phyloP scores from a whole-genome alignment of 2,113 vertebrate genomes.

The Trochalopteron elliotii region DNA sequence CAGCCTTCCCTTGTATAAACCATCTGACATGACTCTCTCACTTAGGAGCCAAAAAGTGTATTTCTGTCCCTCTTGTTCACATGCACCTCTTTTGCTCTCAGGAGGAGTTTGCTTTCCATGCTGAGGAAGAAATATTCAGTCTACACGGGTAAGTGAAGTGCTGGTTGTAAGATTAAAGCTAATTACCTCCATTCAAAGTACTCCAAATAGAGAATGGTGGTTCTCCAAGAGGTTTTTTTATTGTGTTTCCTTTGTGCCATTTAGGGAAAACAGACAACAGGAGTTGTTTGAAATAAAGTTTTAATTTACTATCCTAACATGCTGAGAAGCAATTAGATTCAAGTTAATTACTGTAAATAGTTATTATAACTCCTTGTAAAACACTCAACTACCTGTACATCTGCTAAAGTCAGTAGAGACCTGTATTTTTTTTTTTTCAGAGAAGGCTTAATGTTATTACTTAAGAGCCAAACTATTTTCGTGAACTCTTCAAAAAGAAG shows the following conservation, averaged over 20 bases:
- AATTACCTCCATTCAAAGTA: background rate
- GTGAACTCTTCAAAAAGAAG: background rate
- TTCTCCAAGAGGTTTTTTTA: background rate
- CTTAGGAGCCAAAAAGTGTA: background rate
- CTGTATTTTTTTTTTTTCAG: background rate
- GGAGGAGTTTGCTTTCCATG: background rate
- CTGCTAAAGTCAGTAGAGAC: background rate
- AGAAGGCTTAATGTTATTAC: background rate
- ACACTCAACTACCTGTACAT: constrained; percentile 28
- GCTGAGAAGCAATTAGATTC: constrained; percentile 55
- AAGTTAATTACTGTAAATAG: constrained; percentile 50
- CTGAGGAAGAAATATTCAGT: background rate
- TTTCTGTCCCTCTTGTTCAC: background rate
- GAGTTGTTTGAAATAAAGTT: constrained; percentile 49
- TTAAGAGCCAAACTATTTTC: background rate
- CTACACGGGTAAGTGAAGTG: background rate
- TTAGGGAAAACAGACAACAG: constrained; percentile 13
- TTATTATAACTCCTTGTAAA: constrained; percentile 50
- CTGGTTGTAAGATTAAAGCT: background rate
- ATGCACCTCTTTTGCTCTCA: background rate
- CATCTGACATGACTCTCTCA: background rate
- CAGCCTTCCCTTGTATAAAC: background rate
- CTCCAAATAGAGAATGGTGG: background rate
- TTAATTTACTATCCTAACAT: constrained; percentile 30
- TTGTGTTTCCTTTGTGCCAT: background rate